Base-by-base conservation (phyloP, 92 coral and sea anemone species). In the Epizoanthus fatuus region DNA sequence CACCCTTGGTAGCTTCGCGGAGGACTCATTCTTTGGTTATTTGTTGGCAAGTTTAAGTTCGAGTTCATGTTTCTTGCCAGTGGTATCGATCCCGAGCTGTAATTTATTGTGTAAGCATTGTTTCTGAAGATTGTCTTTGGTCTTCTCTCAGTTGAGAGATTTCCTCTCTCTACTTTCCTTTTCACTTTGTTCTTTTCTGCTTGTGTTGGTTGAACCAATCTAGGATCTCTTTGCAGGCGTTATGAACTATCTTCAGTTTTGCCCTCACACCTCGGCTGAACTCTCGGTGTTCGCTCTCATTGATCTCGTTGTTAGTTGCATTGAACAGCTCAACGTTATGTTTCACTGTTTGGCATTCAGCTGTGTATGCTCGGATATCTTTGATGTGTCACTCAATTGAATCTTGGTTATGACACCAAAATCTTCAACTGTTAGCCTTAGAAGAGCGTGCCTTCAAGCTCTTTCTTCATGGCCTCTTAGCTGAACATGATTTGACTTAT, bases 111-210 rank as follows among this genome's bases (percentile, higher is more conserved):
- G 22, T 3, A 12, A 38, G 8, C 73, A 15, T 38, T 67, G 39
- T 20, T 19, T n/a, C 19, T 67, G 73, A 13, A 38, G 15, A 10
- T 67, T 13, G 25, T 67, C 22, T n/a, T 67, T 55, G 14, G 60
- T 7, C 17, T 70, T 70, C 14, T 70, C 57, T 44, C 75, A n/a
- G n/a, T n/a, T n/a, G n/a, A n/a, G n/a, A n/a, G n/a, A n/a, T 45
- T n/a, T 70, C 75, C 57, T 45, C 3, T 70, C 57, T 40, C 3
- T 9, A 47, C 42, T 7, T 15, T 70, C 57, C 1, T 19, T 45
- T 19, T 70, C 75, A n/a, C 20, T 52, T 4, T 3, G 37, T 14
- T 70, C 58, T 15, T 20, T 22, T 32, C 15, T 70, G 75, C 20
- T 70, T 70, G 20, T 57, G 3, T 40, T 70, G 53, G 38, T 37